A percentile compares a stretch with the other conserved stretches of the same genome.
These are phyloP conservation scores for Odontamblyopus rebecca DNA, from an alignment of 2,797 vertebrate genomes.

Conservation along the genomic window DNA sequence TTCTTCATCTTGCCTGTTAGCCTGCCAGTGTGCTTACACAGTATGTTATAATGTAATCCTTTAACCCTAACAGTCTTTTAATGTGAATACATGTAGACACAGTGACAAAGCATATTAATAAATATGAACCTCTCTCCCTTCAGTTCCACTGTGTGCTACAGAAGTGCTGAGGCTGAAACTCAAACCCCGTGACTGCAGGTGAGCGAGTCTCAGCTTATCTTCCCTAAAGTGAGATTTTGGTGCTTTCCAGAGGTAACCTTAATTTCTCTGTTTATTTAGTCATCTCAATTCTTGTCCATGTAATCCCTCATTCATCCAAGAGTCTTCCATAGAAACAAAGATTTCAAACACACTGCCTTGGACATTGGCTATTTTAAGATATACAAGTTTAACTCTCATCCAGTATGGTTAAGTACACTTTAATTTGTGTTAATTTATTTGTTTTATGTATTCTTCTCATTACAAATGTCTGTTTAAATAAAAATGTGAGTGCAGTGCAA, in stretches of 20 bases:
- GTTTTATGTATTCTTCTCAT: neutral
- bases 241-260: slow-evolving; percentile 74
- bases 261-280: slow-evolving; percentile 22
- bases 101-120: neutral
- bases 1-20: neutral
- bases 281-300: slow-evolving; percentile 3
- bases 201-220: slow-evolving; percentile 55
- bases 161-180: slow-evolving; percentile 43
- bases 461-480: neutral
- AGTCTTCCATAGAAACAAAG: neutral
- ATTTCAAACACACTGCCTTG: neutral
- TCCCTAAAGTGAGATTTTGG: slow-evolving; percentile 61
- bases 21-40: neutral
- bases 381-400: neutral
- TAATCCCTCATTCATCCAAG: neutral
- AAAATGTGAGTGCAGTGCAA: neutral
- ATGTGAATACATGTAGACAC: neutral
- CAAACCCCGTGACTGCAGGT: slow-evolving; percentile 56
- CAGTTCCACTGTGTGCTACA: slow-evolving; percentile 4
- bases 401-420: too few relatives aligned
- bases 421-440: neutral
- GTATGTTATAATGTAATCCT: neutral
- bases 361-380: neutral
- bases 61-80: neutral
- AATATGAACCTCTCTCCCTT: slow-evolving; percentile 8